phyloP scores from a whole-genome alignment of 2,888 invertebrate genomes.

The Aphidoletes aphidimyza region DNA sequence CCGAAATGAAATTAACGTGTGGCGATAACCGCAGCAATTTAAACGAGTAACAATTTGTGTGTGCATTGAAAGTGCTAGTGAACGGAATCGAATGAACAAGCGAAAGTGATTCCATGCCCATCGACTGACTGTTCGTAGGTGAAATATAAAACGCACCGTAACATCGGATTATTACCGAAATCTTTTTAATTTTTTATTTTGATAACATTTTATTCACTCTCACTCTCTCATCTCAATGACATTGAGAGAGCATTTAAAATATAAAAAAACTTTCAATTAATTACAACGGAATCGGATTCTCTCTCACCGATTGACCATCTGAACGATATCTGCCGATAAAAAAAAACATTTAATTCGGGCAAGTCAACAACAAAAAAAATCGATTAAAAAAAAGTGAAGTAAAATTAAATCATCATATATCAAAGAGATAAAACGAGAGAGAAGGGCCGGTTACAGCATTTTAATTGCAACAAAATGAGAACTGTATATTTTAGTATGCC shows the following conservation, averaged over 20 bases:
- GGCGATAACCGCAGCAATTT: conserved; percentile 24
- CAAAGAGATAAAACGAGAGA: conserved; percentile 12
- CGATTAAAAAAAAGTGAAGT: background rate
- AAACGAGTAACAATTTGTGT: background rate
- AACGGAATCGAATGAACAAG: background rate
- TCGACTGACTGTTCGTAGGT: background rate
- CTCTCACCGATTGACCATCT: background rate
- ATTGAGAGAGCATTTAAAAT: background rate
- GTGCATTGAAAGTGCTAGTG: conserved; percentile 6
- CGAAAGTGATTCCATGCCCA: background rate
- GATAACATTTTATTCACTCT: background rate
- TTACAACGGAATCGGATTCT: conserved; percentile 23
- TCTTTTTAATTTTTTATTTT: background rate
- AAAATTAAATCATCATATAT: background rate
- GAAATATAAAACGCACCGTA: background rate
- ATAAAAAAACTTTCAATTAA: conserved; percentile 36
- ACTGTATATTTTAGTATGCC: conserved; percentile 47
- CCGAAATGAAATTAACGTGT: background rate
- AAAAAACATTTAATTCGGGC: background rate
- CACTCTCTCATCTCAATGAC: background rate
- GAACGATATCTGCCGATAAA: background rate
- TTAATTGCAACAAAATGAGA: too few relatives aligned
- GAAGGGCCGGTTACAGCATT: background rate
- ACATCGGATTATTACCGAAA: background rate
- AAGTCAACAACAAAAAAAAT: too few relatives aligned